Conservation (phyloP, 2,797 vertebrate genomes). For the Petrocephalus sullivani region DNA sequence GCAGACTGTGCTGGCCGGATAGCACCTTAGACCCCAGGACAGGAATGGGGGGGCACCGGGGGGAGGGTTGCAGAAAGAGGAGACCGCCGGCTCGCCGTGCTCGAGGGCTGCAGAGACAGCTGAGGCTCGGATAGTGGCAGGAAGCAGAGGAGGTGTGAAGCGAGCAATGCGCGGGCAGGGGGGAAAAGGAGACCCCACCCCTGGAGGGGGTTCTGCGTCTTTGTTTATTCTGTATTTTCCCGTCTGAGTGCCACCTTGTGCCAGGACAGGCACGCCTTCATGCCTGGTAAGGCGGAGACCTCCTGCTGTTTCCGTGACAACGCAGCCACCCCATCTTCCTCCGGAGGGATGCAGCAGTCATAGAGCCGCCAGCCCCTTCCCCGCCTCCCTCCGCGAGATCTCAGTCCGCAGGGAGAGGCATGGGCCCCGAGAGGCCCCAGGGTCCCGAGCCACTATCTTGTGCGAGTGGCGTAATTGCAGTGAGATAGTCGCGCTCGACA, state of each 20-base stretch:
- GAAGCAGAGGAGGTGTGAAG: slow-evolving; percentile 7
- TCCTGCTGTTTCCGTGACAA: background rate
- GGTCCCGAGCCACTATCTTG: background rate
- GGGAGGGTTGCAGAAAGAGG: background rate
- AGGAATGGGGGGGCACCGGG: background rate
- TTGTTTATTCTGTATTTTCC: background rate
- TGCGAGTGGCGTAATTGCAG: background rate
- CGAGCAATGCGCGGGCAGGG: background rate
- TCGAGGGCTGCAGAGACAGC: background rate
- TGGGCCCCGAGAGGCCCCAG: background rate
- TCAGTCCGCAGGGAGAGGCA: background rate
- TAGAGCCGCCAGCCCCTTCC: background rate
- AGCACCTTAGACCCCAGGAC: background rate
- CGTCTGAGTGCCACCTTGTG: background rate
- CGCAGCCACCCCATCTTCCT: background rate
- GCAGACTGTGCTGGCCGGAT: background rate
- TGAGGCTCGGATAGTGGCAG: background rate
- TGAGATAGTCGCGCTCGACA: background rate
- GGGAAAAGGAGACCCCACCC: background rate
- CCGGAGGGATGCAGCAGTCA: background rate
- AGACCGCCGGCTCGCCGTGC: background rate
- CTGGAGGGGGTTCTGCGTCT: background rate
- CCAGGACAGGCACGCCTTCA: background rate
- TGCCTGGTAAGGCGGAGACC: background rate
- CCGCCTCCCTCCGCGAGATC: background rate